Conservation (phyloP, 2,797 vertebrate species). For the Sebastes diaconus region DNA sequence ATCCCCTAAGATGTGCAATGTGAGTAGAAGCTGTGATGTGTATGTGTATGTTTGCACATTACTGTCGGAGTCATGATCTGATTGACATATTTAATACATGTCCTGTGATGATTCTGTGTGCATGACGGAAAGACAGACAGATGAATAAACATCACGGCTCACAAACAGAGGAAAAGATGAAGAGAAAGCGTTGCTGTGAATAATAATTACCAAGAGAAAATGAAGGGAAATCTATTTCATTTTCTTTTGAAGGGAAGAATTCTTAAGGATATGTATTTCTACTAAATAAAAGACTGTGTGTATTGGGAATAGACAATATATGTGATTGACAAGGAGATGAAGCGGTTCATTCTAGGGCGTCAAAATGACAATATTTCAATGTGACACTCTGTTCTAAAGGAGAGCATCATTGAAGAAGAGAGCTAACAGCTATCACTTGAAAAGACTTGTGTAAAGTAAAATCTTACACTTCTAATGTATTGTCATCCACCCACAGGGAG, state of each 20-base stretch:
- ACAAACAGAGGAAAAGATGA: conserved; percentile 21
- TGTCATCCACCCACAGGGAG: conserved; percentile 51
- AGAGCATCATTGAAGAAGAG: conserved; percentile 39
- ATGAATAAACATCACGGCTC: conserved; percentile 33
- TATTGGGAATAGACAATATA: conserved; percentile 42
- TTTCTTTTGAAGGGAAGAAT: conserved; percentile 40
- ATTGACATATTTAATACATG: conserved; percentile 67
- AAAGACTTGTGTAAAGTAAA: conserved; percentile 50
- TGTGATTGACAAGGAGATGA: conserved; percentile 73
- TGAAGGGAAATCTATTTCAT: conserved; percentile 22
- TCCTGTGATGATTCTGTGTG: conserved; percentile 43
- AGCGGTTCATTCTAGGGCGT: conserved; percentile 61
- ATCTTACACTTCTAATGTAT: conserved; percentile 73
- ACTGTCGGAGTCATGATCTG: conserved; percentile 30
- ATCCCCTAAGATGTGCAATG: conserved; percentile 12
- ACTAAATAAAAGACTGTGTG: conserved; percentile 25
- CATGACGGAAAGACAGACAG: conserved; percentile 21
- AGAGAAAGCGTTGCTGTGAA: not conserved
- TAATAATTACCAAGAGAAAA: conserved; percentile 40
- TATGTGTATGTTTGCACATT: not conserved
- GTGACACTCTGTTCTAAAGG: conserved; percentile 53
- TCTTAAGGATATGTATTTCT: conserved; percentile 1
- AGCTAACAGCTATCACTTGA: conserved; percentile 66
- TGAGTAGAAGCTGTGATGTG: conserved; percentile 2
- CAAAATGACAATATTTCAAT: conserved; percentile 66